Evolutionary conservation across 2,888 invertebrate genomes (phyloP).

Genomic region (Phlogophora meticulosa): DNA sequence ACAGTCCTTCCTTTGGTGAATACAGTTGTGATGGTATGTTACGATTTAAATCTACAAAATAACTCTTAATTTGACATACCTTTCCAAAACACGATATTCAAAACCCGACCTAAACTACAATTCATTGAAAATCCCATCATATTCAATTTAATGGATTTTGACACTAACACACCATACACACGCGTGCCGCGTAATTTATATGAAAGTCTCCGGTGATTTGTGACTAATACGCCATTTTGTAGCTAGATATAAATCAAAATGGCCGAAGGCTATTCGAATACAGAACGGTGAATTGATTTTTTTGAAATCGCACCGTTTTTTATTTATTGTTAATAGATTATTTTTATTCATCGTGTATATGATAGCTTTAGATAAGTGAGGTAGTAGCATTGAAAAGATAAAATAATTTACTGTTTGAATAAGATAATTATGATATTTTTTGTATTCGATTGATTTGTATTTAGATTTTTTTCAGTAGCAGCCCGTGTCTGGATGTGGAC

Average conservation of each 20-base stretch:
- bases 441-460: no score
- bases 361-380: constrained; percentile 7
- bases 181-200: constrained; percentile 52
- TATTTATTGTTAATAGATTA: constrained; percentile 55
- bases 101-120: neutral
- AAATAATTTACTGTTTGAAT: neutral
- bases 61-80: neutral
- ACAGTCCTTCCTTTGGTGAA: no score
- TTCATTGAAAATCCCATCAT: constrained; percentile 46
- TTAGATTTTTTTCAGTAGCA: no score
- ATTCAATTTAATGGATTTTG: constrained; percentile 47
- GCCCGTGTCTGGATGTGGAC: no score
- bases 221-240: constrained; percentile 67
- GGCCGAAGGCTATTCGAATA: constrained; percentile 65
- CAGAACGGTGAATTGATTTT: constrained; percentile 64
- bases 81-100: neutral
- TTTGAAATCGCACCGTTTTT: constrained; percentile 50
- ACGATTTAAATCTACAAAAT: neutral
- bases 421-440: neutral
- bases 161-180: constrained; percentile 50
- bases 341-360: constrained; percentile 44
- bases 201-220: constrained; percentile 46
- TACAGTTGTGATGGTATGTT: no score
- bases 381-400: neutral
- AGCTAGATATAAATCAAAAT: constrained; percentile 69